Evolutionary conservation across 2,888 invertebrate genomes (phyloP), one percentile per base, ranked within the genome.

Genomic region (Lapara coniferarum): DNA sequence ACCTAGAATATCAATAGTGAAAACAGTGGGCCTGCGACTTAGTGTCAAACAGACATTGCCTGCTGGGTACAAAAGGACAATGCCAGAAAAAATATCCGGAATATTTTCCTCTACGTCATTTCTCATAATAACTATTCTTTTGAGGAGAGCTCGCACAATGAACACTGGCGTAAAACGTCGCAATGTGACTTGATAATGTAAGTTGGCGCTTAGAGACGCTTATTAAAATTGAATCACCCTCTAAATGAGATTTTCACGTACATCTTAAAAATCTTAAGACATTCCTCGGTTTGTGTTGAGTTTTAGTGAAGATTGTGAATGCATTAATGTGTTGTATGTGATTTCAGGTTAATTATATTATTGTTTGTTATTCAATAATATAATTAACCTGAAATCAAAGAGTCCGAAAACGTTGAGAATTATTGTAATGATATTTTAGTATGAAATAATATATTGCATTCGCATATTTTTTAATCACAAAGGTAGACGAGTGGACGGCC

Each of bases 151-250:
- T 74, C 75, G 77, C 81, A 86, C 85, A 87, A 86, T 82, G 82
- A 84, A 76, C 76, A 72, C 72, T 74, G 75, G 71, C 76, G 75
- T 79, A 81, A 78, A 80, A 78, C 79, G 81, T 77, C 81, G 78
- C 81, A 83, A 84, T 80, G 85, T 79, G 81, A 83, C 79, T 87
- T 86, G 83, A 81, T 85, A 81, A 85, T 86, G 84, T 85, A 86
- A 85, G 83, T 85, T 80, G 81, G 78, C 81, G 78, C 84, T 84
- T 82, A 80, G 78, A 83, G 78, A 70, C 74, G 81, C 85, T 86
- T 86, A 85, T 86, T 86, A 86, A 85, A 86, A 84, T 86, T 85
- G 81, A 83, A 86, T 85, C 78, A 80, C 82, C 84, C 81, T 76
- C 80, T 81, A 78, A 85, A 82, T 80, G 84, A 81, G 79, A 80